Evolutionary conservation across 2,113 vertebrate species (phyloP), one percentile per base, ranked within the genome.

Genomic region (Sialia sialis): DNA sequence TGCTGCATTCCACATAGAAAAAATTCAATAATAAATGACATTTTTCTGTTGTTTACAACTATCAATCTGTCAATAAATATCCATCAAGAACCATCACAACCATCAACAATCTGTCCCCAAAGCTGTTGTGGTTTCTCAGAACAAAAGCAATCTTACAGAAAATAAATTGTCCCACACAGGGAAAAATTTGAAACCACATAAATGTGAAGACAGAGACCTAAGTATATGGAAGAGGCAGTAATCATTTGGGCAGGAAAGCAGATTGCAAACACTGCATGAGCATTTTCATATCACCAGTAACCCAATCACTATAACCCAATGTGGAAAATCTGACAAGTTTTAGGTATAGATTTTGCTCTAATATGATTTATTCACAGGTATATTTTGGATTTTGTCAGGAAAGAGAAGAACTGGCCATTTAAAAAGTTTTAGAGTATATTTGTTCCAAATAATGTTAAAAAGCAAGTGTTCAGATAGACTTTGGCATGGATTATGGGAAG

Each of bases 31-130:
- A 80, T 69, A 90, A 93, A 76, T 79, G 8, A 21, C 82, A 76
- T 85, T 89, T 90, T 87, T 89, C 82, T 94, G 81, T 82, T 94
- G 79, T 82, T 90, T 95, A 76, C 54, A 88, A 66, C 52, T 69
- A 79, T 87, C 74, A 90, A 76, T 80, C 93, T 96, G 89, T 87
- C 77, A 81, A 81, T 91, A 93, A 87, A 75, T 69, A 83, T 36
- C 66, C 30, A 60, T 54, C 70, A 85, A 87, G 69, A 93, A 44
- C 52, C 44, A 76, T 67, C 18, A 85, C 79, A 34, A 72, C 74
- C 48, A 79, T 82, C 70, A 60, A 34, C 95, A 94, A 85, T 94
- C 94, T 96, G 94, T 94, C 54, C 29, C 41, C 63, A 93, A 77
- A 96, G 78, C 81, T 96, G 92, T 94, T 5, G 17, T 36, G 14